A percentile compares a stretch with the other conserved stretches of the same genome.
phyloP scores from a whole-genome alignment of 2,113 vertebrate genomes.

The Strigops habroptila region DNA sequence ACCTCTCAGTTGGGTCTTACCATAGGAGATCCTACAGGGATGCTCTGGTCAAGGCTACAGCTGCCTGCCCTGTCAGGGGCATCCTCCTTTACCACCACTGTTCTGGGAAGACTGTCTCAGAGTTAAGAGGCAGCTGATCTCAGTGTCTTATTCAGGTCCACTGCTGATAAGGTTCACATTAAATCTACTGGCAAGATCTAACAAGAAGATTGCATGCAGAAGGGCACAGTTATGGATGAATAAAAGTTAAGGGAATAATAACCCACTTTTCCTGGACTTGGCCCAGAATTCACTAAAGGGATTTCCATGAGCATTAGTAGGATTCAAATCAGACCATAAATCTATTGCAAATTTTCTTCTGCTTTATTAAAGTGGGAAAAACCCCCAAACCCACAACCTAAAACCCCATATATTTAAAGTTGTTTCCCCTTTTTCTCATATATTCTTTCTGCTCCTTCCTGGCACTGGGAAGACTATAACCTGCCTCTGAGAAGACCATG shows the following conservation, averaged over 20 bases:
- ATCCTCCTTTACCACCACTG: not conserved
- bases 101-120: not conserved
- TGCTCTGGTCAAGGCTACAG: not conserved
- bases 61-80: not conserved
- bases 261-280: constrained; percentile 20
- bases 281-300: not conserved
- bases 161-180: not conserved
- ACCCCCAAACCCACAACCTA: fast-evolving
- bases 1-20: not conserved
- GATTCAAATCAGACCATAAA: constrained; percentile 6
- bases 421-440: not conserved
- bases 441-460: not conserved
- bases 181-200: not conserved
- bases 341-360: constrained; percentile 9
- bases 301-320: not conserved
- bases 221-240: not conserved
- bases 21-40: not conserved
- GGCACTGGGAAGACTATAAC: not conserved
- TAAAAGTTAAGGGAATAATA: constrained; percentile 5
- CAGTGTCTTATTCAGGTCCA: not conserved
- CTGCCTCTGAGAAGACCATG: not conserved
- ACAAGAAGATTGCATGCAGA: not conserved
- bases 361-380: not conserved
- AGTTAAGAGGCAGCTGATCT: not conserved
- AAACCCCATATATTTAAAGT: not conserved